These are phyloP conservation scores for Helicoverpa assulta DNA, from an alignment of 2,888 invertebrate genomes.

Conservation along the genomic window DNA sequence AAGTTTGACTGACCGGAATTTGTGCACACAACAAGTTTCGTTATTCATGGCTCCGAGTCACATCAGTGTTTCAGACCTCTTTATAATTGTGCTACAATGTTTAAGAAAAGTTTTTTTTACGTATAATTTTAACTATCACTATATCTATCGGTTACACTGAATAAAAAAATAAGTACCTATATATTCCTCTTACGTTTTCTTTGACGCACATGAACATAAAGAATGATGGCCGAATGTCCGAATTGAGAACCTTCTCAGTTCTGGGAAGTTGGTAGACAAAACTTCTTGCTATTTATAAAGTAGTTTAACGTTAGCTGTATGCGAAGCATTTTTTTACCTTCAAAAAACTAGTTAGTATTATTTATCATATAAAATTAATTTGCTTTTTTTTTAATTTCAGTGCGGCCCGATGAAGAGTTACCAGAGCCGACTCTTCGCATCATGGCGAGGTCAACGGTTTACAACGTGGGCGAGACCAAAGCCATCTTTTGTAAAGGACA, in stretches of 20 bases:
- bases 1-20: conserved; percentile 50
- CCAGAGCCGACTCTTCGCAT: conserved; percentile 74
- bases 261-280: too few relatives aligned
- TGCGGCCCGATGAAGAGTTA: conserved; percentile 70
- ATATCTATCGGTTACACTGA: too few relatives aligned
- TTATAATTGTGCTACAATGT: conserved; percentile 15
- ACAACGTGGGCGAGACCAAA: conserved; percentile 80
- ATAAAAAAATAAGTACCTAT: too few relatives aligned
- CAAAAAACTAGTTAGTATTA: neutral
- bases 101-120: too few relatives aligned
- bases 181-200: too few relatives aligned
- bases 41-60: conserved; percentile 28
- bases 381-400: conserved; percentile 64
- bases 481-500: conserved; percentile 83
- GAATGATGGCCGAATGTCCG: too few relatives aligned
- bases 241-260: too few relatives aligned
- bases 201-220: too few relatives aligned
- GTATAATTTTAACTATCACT: too few relatives aligned
- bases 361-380: neutral
- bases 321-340: neutral
- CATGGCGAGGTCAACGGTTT: conserved; percentile 78
- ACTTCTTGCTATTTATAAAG: too few relatives aligned
- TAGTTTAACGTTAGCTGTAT: too few relatives aligned
- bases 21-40: conserved; percentile 43
- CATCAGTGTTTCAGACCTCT: conserved; percentile 14